Conservation (phyloP, 2,797 vertebrate genomes). For the Anguilla marmorata region DNA sequence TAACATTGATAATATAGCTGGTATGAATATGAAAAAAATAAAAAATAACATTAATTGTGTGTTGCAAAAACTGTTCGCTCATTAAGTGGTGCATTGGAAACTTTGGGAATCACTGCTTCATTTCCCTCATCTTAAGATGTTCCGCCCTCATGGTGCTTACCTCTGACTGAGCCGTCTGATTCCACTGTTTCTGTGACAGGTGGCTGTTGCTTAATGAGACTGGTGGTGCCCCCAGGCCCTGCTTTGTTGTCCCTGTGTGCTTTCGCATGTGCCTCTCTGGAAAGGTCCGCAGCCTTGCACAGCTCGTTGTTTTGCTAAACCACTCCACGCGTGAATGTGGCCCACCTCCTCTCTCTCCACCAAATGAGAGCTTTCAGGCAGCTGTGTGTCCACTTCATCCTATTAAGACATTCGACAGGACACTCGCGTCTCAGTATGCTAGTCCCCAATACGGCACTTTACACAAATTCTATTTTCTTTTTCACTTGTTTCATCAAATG, state of each 20-base stretch:
- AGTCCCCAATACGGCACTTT: slow-evolving; percentile 26
- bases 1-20: background rate
- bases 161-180: background rate
- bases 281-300: background rate
- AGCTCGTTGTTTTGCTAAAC: background rate
- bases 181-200: background rate
- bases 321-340: background rate
- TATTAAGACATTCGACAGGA: slow-evolving; percentile 19
- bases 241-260: background rate
- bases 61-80: background rate
- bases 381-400: slow-evolving; percentile 8
- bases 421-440: background rate
- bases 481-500: slow-evolving; percentile 11
- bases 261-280: background rate
- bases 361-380: background rate
- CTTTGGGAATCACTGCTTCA: background rate
- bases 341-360: background rate
- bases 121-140: background rate
- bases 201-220: background rate
- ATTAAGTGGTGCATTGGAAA: background rate
- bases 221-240: background rate
- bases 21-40: background rate
- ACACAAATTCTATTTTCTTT: slow-evolving; percentile 2
- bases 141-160: background rate
- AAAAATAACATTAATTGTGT: background rate